These are phyloP conservation scores for Forbesichthys agassizii DNA, from an alignment of 2,113 vertebrate genomes.

Conservation along the genomic window DNA sequence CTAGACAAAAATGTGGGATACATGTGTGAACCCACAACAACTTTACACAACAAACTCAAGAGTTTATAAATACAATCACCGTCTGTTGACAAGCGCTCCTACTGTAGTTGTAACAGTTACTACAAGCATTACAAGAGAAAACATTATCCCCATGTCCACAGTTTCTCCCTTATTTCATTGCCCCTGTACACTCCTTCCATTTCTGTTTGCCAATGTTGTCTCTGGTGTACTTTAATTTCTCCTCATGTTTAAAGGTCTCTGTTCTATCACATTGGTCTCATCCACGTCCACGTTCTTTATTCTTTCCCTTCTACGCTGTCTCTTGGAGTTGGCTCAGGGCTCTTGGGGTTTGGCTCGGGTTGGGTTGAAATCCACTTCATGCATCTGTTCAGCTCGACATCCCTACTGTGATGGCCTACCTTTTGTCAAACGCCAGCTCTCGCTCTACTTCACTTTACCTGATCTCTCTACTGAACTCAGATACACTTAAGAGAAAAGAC, in stretches of 20 bases:
- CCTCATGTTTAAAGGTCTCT: conserved; percentile 2
- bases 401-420: conserved; percentile 45
- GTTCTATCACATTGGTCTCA: no score
- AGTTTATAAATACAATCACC: background rate
- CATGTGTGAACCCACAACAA: no score
- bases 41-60: no score
- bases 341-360: conserved; percentile 27
- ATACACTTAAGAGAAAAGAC: conserved; percentile 33
- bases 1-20: no score
- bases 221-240: background rate
- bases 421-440: conserved; percentile 29
- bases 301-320: conserved; percentile 2
- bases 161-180: conserved; percentile 2
- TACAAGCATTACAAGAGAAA: background rate
- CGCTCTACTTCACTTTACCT: background rate
- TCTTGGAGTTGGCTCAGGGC: conserved; percentile 15
- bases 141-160: background rate
- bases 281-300: background rate
- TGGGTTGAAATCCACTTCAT: conserved; percentile 46
- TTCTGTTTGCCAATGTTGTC: background rate
- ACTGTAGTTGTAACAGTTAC: no score
- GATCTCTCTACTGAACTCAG: background rate
- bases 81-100: conserved; percentile 18
- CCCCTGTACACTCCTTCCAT: background rate
- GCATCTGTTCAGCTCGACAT: conserved; percentile 30